Conservation (phyloP, 2,113 vertebrate genomes). For the Pygathrix nemaeus region DNA sequence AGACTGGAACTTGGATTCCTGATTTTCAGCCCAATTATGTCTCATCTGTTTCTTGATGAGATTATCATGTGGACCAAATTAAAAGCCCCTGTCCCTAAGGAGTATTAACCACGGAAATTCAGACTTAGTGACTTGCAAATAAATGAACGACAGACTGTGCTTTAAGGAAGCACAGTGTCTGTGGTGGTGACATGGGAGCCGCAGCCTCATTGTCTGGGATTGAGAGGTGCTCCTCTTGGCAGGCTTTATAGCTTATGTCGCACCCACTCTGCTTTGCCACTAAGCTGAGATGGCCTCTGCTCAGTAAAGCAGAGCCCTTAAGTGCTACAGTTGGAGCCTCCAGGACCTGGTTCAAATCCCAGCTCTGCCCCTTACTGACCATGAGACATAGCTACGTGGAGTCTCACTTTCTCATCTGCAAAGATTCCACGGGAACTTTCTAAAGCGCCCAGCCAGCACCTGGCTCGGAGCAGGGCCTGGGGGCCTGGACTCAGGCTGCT, state of each 20-base stretch:
- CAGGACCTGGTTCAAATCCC: neutral
- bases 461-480: neutral
- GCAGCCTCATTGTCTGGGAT: neutral
- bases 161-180: neutral
- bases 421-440: neutral
- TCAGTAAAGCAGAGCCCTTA: neutral
- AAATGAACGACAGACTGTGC: neutral
- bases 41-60: neutral
- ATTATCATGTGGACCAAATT: neutral
- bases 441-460: neutral
- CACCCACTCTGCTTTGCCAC: neutral
- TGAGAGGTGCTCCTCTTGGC: neutral
- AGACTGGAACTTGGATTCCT: neutral
- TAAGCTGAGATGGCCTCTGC: neutral
- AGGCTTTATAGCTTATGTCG: neutral
- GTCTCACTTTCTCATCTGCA: neutral
- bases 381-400: accelerated
- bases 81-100: neutral
- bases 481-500: neutral
- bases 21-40: neutral
- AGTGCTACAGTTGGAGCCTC: neutral
- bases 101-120: neutral
- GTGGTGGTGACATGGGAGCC: neutral
- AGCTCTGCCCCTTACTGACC: neutral
- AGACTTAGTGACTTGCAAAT: neutral